Evolutionary conservation across 2,797 vertebrate genomes (phyloP), one percentile per base, ranked within the genome.

Genomic region (Diplodus puntazzo): DNA sequence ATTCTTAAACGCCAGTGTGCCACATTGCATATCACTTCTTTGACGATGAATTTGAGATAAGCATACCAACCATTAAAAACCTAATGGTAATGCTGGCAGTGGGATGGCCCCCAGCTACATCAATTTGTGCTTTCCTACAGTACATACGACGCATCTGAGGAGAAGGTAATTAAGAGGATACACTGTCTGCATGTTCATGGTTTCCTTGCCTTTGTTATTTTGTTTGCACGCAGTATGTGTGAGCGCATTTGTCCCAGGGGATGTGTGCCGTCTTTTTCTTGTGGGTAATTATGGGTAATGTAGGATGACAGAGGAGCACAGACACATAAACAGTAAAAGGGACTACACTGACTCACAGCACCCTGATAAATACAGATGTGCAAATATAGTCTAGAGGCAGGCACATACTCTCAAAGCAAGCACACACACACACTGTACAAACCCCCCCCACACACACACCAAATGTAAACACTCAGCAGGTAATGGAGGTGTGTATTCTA

Each of bases 261-360:
- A 88, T 30, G 30, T 62, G 53, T 52, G 68, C 83, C 58, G 65
- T 84, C 82, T 92, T 84, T 84, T 84, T 84, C 82, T 86, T 86
- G 79, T 87, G 84, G 82, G 81, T 92, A 93, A 95, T 94, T 93
- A 93, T 87, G 85, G 86, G 84, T 93, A 93, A 94, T 92, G 89
- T 87, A 87, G 87, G 79, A 87, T 92, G 92, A 92, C 92, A 94
- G 85, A 81, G 58, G 81, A 82, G 75, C 72, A 70, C 50, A 30
- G 76, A 34, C 52, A 65, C 80, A 81, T 23, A 77, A 84, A 84
- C 60, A 81, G 76, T 54, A 82, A 58, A 34, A 84, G 57, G 69
- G 13, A 58, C 72, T 54, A 64, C 61, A 45, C 61, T 71, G 58
- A 84, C 70, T 49, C 77, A 64, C 25, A 72, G 52, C 63, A 69